Base-by-base conservation (phyloP, 2,888 invertebrate genomes). In the Macrosoma leucophasiata region DNA sequence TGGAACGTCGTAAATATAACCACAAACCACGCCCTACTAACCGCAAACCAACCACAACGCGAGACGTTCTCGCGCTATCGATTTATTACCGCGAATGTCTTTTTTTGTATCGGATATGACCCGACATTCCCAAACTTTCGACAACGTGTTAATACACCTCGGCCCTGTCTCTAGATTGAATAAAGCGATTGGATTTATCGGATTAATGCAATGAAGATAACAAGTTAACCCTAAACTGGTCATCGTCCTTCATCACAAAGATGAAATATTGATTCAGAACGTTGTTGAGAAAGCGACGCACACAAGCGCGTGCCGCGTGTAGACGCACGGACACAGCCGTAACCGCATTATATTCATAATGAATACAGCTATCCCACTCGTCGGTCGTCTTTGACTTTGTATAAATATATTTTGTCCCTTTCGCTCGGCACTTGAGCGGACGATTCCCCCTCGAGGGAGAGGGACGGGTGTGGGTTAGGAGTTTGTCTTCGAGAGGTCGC, bases 21-120 rank as follows among this genome's bases (percentile, higher is more conserved):
- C 88, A 58, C 87, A 87, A 78, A 72, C 86, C 85, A 84, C 88
- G 87, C 88, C 88, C 82, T 63, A 59, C 64, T 84, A 86, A 88
- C 88, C 89, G 78, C 88, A 88, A 89, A 84, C 85, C 85, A 85
- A 85, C 85, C 84, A 82, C 85, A 82, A 77, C 64, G 74, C 82
- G 76, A 84, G 82, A 85, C 75, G 70, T 64, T 69, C 63, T 62
- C 64, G 63, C 65, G 64, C 66, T 70, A 81, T 77, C 73, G 81
- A 84, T 78, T 72, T 52, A 62, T 62, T 67, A 62, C 48, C 48
- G 51, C 52, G 53, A 55, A 57, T 57, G 57, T 68, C 12, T 65
- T 61, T 74, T 78, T 78, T 76, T 77, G 70, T n/a, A n/a, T 48
- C 48, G 62, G 68, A 62, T 52, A 59, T 60, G 52, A 51, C 45